Evolutionary conservation across 2,113 vertebrate genomes (phyloP).

Genomic region (Apteryx owenii): DNA sequence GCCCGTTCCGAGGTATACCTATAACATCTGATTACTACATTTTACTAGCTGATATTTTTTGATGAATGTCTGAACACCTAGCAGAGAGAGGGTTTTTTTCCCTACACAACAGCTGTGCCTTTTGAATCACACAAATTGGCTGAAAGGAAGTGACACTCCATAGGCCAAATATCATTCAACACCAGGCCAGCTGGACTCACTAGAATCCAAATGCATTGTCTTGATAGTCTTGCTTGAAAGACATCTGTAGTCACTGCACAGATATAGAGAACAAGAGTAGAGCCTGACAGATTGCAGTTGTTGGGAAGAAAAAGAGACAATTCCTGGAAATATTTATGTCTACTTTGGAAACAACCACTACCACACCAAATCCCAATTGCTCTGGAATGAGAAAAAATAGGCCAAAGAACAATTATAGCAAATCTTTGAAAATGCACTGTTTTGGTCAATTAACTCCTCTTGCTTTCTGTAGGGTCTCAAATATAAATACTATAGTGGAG

Average conservation of each 20-base stretch:
- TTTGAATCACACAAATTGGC: conserved; percentile 51
- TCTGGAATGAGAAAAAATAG: background rate
- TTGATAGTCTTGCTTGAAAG: conserved; percentile 46
- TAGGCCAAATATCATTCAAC: conserved; percentile 43
- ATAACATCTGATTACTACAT: conserved; percentile 39
- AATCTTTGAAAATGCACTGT: background rate
- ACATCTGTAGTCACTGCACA: conserved; percentile 30
- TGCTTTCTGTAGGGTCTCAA: background rate
- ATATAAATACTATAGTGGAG: background rate
- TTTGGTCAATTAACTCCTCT: background rate
- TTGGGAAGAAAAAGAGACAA: background rate
- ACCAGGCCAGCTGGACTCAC: background rate
- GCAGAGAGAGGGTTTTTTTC: background rate
- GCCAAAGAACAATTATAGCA: background rate
- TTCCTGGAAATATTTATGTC: conserved; percentile 10
- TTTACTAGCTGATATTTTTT: conserved; percentile 40
- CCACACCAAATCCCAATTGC: background rate
- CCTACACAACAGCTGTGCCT: background rate
- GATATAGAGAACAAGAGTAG: conserved; percentile 11
- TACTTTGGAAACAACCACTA: conserved; percentile 1
- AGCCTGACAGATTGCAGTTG: conserved; percentile 35
- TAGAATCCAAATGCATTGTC: conserved; percentile 31
- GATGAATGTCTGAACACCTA: conserved; percentile 31
- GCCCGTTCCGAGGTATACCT: background rate
- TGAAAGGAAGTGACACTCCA: conserved; percentile 15